phyloP scores from a whole-genome alignment of 1,140 invertebrate species.

The Drosophila virilis region DNA sequence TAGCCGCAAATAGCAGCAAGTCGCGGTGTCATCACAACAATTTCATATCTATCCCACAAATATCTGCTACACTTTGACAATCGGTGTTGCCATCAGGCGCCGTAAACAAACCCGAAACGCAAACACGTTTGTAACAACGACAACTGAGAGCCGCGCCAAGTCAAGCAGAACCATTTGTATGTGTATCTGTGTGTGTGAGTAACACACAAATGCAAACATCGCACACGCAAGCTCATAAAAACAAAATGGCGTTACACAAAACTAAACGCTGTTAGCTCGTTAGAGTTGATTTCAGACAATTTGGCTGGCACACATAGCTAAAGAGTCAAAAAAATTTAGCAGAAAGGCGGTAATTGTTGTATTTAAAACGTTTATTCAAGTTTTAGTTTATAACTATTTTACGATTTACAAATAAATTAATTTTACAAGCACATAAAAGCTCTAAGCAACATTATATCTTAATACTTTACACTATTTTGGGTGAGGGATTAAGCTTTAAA shows the following conservation, averaged over 20 bases:
- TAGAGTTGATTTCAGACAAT: slow-evolving; percentile 10
- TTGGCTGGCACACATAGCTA: neutral
- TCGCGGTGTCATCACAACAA: slow-evolving; percentile 38
- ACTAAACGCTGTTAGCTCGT: slow-evolving; percentile 53
- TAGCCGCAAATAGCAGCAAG: slow-evolving; percentile 28
- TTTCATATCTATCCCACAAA: slow-evolving; percentile 57
- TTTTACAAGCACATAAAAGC: neutral
- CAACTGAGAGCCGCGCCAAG: slow-evolving; percentile 24
- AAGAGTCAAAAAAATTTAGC: neutral
- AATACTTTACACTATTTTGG: neutral
- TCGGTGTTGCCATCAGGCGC: slow-evolving; percentile 54
- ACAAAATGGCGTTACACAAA: slow-evolving; percentile 69
- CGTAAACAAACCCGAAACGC: slow-evolving; percentile 36
- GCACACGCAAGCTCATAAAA: slow-evolving; percentile 62
- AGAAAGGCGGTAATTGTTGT: neutral
- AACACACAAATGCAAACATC: slow-evolving; percentile 23
- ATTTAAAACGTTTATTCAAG: neutral
- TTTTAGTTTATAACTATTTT: neutral
- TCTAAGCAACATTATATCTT: neutral
- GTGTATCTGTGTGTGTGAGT: neutral
- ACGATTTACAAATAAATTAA: neutral
- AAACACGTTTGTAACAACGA: slow-evolving; percentile 41
- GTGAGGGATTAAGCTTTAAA: too few relatives aligned
- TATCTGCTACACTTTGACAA: slow-evolving; percentile 53
- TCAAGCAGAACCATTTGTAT: slow-evolving; percentile 31